Conservation (phyloP, 53 echinoderm and acorn worm genomes). For the Zoroaster sp. region DNA sequence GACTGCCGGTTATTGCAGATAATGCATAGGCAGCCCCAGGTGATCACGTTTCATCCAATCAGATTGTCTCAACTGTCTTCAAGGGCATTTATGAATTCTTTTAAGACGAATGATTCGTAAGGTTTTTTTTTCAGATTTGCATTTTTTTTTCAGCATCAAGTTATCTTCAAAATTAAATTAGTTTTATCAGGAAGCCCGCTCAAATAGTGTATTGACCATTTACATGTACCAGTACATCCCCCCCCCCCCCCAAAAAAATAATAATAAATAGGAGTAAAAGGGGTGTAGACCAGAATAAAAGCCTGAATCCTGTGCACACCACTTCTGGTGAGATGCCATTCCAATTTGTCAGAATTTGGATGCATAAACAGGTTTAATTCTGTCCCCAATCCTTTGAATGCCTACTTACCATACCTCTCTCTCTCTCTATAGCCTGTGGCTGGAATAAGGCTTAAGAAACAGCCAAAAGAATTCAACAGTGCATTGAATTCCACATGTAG, state of each 20-base stretch:
- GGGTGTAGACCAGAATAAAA: not conserved
- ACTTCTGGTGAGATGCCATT: slow-evolving; percentile 36
- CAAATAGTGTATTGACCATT: slow-evolving; percentile 1
- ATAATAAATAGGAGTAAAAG: not conserved
- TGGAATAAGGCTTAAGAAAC: slow-evolving; percentile 6
- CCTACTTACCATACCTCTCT: slow-evolving; percentile 39
- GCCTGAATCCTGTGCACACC: not conserved
- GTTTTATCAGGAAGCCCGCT: too few relatives aligned
- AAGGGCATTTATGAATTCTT: too few relatives aligned
- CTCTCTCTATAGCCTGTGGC: not conserved
- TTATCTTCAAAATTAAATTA: too few relatives aligned
- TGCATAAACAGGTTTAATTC: slow-evolving; percentile 54
- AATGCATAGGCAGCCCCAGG: too few relatives aligned
- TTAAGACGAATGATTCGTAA: too few relatives aligned
- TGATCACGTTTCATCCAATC: too few relatives aligned
- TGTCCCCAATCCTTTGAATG: slow-evolving; percentile 1
- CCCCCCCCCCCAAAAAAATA: not conserved
- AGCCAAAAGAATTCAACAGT: not conserved
- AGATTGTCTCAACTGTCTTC: too few relatives aligned
- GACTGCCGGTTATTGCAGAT: too few relatives aligned
- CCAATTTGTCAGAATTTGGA: slow-evolving; percentile 51
- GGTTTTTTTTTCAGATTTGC: too few relatives aligned
- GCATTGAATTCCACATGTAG: not conserved
- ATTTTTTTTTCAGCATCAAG: too few relatives aligned
- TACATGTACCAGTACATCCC: not conserved